Conservation (phyloP, 2,888 invertebrate genomes). For the Scaeva pyrastri region DNA sequence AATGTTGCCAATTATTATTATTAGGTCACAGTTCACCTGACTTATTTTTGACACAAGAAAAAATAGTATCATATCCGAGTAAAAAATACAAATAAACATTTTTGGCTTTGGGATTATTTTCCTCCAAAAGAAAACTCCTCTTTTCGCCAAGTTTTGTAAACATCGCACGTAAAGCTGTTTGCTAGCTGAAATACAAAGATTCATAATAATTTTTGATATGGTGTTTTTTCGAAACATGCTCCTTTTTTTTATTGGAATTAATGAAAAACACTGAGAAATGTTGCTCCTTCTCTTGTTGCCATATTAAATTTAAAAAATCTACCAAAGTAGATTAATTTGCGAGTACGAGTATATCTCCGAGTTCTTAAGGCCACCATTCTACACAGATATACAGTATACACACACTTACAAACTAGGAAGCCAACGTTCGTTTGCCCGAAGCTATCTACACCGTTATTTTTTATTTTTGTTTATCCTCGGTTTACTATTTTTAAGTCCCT, state of each 20-base stretch:
- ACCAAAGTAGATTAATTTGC: not conserved
- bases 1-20: too few relatives aligned
- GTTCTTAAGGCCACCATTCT: not conserved
- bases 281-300: not conserved
- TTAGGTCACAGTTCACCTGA: too few relatives aligned
- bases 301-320: constrained; percentile 5
- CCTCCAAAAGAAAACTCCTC: too few relatives aligned
- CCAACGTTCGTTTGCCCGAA: not conserved
- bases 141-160: too few relatives aligned
- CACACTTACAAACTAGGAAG: not conserved
- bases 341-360: not conserved
- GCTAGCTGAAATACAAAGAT: too few relatives aligned
- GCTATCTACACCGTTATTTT: constrained; percentile 6
- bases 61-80: too few relatives aligned
- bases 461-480: not conserved
- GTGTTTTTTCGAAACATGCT: not conserved
- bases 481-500: constrained; percentile 12
- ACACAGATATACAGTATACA: not conserved
- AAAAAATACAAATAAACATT: too few relatives aligned
- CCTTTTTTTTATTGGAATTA: not conserved
- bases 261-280: not conserved
- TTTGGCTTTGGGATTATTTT: too few relatives aligned
- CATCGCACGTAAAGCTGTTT: too few relatives aligned
- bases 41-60: too few relatives aligned
- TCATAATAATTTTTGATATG: too few relatives aligned